A percentile compares a stretch with the other conserved stretches of the same genome.
Conservation (phyloP, 2,797 vertebrate genomes). For the Pseudochirops cupreus region DNA sequence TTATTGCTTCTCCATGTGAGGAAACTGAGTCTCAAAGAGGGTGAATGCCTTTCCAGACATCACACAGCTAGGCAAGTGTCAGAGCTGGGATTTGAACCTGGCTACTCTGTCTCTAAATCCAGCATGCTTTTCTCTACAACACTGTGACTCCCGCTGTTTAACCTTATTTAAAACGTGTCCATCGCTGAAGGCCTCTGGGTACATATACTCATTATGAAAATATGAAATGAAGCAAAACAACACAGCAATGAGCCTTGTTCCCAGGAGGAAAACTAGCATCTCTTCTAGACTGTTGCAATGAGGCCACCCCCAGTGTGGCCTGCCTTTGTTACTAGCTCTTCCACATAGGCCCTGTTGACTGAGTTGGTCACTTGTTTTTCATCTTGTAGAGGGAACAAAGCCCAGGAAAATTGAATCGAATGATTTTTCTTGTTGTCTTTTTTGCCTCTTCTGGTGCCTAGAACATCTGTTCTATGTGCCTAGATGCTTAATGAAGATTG, state of each 20-base stretch:
- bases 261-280: not conserved
- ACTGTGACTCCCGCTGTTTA: not conserved
- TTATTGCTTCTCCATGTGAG: not conserved
- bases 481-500: not conserved
- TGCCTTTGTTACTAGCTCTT: not conserved
- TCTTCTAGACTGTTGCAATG: fast-evolving
- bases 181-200: not conserved
- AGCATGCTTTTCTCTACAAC: not conserved
- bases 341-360: not conserved
- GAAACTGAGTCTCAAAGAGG: not conserved
- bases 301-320: not conserved
- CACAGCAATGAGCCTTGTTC: not conserved
- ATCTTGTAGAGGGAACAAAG: not conserved
- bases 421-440: not conserved
- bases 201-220: not conserved
- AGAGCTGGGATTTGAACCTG: not conserved
- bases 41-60: not conserved
- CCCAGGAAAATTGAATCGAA: not conserved
- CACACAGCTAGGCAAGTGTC: not conserved
- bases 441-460: not conserved
- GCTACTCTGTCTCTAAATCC: not conserved
- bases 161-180: not conserved
- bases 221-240: not conserved
- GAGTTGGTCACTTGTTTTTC: not conserved
- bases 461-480: not conserved